Percentiles rank a stretch among this genome's conserved stretches.
These are phyloP conservation scores for Thereva unica DNA, from an alignment of 2,888 invertebrate genomes.

Conservation along the genomic window DNA sequence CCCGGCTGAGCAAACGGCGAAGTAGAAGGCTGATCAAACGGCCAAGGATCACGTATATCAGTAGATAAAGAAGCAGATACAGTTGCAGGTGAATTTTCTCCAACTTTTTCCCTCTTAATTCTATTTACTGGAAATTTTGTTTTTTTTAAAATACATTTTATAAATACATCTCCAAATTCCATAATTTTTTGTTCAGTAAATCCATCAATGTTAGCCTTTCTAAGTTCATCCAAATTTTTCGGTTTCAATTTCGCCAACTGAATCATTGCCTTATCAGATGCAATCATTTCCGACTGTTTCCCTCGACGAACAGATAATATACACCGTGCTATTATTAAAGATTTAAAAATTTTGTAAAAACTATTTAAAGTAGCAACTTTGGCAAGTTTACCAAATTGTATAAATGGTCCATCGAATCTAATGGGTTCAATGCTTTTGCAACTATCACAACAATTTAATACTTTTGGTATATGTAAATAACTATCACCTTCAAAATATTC, in stretches of 20 bases:
- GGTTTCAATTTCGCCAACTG: conserved; percentile 62
- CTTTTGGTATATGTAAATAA: no score
- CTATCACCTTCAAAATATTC: conserved; percentile 65
- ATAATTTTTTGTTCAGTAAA: conserved; percentile 63
- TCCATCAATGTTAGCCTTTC: conserved; percentile 60
- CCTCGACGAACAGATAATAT: conserved; percentile 49
- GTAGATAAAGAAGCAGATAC: not conserved
- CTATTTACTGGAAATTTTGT: conserved; percentile 47
- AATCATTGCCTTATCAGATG: conserved; percentile 65
- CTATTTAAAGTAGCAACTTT: conserved; percentile 60
- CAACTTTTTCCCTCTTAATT: conserved; percentile 44
- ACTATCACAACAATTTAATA: conserved; percentile 66
- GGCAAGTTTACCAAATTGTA: conserved; percentile 54
- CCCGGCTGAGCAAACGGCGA: conserved; percentile 51
- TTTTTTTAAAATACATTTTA: conserved; percentile 55
- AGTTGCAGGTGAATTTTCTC: not conserved
- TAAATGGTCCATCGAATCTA: conserved; percentile 38
- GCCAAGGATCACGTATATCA: conserved; percentile 50
- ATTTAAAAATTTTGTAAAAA: conserved; percentile 58
- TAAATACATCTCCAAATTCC: conserved; percentile 61
- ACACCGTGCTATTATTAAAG: conserved; percentile 43
- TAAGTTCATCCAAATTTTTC: conserved; percentile 56
- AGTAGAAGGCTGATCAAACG: conserved; percentile 54
- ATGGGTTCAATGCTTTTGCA: conserved; percentile 59
- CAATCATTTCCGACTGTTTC: conserved; percentile 67